These are phyloP conservation scores for Lagopus muta DNA, from an alignment of 2,113 vertebrate genomes.

Conservation along the genomic window DNA sequence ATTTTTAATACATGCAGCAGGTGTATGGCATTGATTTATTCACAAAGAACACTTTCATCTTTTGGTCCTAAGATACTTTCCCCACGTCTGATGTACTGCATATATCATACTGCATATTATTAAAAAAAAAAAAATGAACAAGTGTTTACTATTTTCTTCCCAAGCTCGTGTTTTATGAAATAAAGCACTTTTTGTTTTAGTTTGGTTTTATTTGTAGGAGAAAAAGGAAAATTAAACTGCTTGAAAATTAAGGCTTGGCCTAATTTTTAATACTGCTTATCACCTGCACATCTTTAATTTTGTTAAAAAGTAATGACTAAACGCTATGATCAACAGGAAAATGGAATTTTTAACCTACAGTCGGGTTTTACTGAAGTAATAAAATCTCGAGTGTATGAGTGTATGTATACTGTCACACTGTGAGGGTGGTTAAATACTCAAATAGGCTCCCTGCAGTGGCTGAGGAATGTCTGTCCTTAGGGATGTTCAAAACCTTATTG, in stretches of 20 bases:
- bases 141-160: not conserved
- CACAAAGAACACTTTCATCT: not conserved
- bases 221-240: not conserved
- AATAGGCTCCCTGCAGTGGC: not conserved
- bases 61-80: not conserved
- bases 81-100: not conserved
- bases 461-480: not conserved
- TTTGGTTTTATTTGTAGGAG: not conserved
- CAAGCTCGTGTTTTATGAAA: not conserved
- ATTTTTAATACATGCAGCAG: not conserved
- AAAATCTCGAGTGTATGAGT: not conserved
- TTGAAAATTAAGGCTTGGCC: not conserved
- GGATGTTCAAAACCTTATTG: not conserved
- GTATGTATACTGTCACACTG: not conserved
- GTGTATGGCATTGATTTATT: not conserved
- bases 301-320: not conserved
- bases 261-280: not conserved
- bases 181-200: too few species aligned
- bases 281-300: not conserved
- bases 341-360: not conserved
- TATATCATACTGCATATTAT: not conserved
- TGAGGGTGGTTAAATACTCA: not conserved
- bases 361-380: not conserved
- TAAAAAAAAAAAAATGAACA: not conserved
- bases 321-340: not conserved